Percentiles rank a stretch among this genome's conserved stretches.
phyloP scores from a whole-genome alignment of 2,888 invertebrate genomes.

The Philopedon plagiatum region DNA sequence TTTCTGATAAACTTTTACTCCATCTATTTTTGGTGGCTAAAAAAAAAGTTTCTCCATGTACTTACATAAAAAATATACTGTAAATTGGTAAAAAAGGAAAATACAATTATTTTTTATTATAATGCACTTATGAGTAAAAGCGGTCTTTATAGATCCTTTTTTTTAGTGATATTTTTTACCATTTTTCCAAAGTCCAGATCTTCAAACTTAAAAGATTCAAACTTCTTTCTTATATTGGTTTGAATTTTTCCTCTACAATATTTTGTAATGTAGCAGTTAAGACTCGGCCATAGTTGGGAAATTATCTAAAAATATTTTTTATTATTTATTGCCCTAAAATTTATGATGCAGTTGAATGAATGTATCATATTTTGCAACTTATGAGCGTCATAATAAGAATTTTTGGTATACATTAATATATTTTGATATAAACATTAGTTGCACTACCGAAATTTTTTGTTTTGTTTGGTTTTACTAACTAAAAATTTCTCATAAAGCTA shows the following conservation, averaged over 20 bases:
- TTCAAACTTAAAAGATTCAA: constrained; percentile 61
- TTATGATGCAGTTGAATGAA: no score
- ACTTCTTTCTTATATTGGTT: constrained; percentile 61
- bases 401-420: no score
- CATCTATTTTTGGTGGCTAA: constrained; percentile 92
- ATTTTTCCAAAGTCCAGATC: constrained; percentile 60
- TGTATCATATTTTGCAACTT: no score
- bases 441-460: no score
- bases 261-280: constrained; percentile 59
- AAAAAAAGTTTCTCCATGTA: constrained; percentile 54
- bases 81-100: background rate
- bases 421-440: no score
- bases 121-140: no score
- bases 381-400: no score
- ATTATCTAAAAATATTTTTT: constrained; percentile 58
- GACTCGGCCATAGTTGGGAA: constrained; percentile 60
- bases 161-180: constrained; percentile 50
- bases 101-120: background rate
- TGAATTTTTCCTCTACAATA: constrained; percentile 58
- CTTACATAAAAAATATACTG: no score
- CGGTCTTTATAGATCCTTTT: no score
- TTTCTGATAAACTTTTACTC: constrained; percentile 95
- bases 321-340: no score
- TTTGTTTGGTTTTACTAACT: no score
- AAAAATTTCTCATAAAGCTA: no score